Evolutionary conservation across 1,140 invertebrate species (phyloP).

Genomic region (Drusus annulatus): DNA sequence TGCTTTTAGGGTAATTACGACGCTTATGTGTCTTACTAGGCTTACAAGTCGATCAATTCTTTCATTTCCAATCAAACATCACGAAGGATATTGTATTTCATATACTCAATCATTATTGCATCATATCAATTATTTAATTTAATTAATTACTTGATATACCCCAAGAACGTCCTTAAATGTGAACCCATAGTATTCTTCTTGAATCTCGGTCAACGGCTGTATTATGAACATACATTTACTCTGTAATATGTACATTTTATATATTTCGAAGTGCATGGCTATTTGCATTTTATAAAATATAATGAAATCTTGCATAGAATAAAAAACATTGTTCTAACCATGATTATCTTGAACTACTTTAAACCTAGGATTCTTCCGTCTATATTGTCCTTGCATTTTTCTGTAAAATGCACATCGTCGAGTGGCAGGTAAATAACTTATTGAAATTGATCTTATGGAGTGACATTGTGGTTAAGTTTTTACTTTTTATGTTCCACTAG

Average conservation of each 20-base stretch:
- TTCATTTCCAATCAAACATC: no score
- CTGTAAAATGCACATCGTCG: background rate
- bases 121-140: no score
- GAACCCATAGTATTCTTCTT: no score
- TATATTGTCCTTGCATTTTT: slow-evolving; percentile 27
- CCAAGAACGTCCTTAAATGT: no score
- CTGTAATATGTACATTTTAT: background rate
- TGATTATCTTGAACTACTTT: background rate
- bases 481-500: background rate
- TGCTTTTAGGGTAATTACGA: no score
- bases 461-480: slow-evolving; percentile 8
- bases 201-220: no score
- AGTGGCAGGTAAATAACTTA: slow-evolving; percentile 17
- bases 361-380: slow-evolving; percentile 14
- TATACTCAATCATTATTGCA: no score
- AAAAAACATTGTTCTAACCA: background rate
- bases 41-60: no score
- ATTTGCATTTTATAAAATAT: background rate
- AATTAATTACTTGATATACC: no score
- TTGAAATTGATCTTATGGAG: background rate
- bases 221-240: background rate
- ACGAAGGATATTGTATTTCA: no score
- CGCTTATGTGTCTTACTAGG: no score
- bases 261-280: background rate
- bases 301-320: no score